Conservation (phyloP, 2,888 invertebrate genomes). For the Rhopalosiphum nymphaeae region DNA sequence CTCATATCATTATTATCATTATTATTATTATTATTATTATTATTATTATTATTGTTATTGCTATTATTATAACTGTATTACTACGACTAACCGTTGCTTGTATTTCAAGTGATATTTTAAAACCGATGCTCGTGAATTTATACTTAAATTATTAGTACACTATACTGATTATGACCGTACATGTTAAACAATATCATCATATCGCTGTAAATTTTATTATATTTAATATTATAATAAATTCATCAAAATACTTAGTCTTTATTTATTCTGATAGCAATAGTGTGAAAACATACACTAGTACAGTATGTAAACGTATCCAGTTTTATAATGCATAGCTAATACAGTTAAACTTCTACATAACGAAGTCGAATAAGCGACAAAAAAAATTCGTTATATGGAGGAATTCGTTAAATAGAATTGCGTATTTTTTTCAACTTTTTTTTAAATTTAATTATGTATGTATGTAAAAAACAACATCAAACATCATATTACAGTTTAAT, state of each 20-base stretch:
- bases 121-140: not conserved
- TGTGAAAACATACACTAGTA: not conserved
- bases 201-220: not conserved
- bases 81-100: not conserved
- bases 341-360: too few species aligned
- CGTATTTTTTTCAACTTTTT: too few species aligned
- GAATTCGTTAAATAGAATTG: too few species aligned
- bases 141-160: not conserved
- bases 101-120: not conserved
- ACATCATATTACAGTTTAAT: too few species aligned
- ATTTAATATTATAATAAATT: not conserved
- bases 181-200: not conserved
- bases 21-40: slow-evolving; percentile 5
- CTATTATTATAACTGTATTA: not conserved
- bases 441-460: too few species aligned
- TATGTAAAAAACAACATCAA: too few species aligned
- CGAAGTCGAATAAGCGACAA: too few species aligned
- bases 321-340: not conserved
- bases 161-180: not conserved
- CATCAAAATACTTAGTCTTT: not conserved
- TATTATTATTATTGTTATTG: not conserved
- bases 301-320: too few species aligned
- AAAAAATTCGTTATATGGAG: too few species aligned
- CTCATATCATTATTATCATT: not conserved
- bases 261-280: not conserved